These are phyloP conservation scores for Vespertilio murinus DNA, from an alignment of 2,797 vertebrate species.

Conservation along the genomic window DNA sequence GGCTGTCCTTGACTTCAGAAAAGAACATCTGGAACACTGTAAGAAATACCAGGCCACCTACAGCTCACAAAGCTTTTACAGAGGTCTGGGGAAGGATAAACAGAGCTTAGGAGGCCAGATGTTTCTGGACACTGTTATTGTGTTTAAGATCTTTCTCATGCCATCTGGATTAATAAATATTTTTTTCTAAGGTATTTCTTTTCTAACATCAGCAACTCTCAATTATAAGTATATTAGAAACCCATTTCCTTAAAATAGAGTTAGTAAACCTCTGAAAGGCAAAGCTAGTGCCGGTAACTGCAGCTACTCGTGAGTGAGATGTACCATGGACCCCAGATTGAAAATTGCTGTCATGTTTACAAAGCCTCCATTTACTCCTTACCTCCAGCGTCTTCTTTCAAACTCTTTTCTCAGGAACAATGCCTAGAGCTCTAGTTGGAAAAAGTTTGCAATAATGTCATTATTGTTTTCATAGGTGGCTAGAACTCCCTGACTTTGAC, in stretches of 20 bases:
- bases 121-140: slow-evolving; percentile 50
- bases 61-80: slow-evolving; percentile 51
- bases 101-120: slow-evolving; percentile 64
- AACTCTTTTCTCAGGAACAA: neutral
- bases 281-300: neutral
- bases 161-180: neutral
- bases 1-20: slow-evolving; percentile 9
- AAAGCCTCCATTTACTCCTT: neutral
- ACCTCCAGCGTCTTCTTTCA: neutral
- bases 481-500: neutral
- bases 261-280: neutral
- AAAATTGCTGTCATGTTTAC: neutral
- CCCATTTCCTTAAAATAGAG: neutral
- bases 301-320: neutral
- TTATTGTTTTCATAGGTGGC: neutral
- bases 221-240: neutral
- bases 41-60: slow-evolving; percentile 63
- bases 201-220: neutral
- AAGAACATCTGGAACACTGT: slow-evolving; percentile 64
- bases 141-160: slow-evolving; percentile 20
- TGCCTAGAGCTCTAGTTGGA: neutral
- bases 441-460: neutral
- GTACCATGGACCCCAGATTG: neutral
- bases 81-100: slow-evolving; percentile 57
- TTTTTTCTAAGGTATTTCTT: neutral